Evolutionary conservation across 2,113 vertebrate genomes (phyloP).

Genomic region (Cinclus cinclus): DNA sequence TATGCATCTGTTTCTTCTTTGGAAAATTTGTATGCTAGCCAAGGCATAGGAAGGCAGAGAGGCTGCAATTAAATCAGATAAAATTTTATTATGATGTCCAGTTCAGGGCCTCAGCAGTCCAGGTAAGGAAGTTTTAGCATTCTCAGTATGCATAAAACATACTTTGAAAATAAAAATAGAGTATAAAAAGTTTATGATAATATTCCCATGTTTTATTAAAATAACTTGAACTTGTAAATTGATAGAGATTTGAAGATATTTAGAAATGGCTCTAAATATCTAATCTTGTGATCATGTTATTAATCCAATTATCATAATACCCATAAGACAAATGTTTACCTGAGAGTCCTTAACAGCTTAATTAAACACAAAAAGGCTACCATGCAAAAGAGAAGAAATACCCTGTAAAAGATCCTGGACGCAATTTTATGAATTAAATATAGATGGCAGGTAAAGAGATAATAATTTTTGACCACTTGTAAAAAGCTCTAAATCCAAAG

Average conservation of each 20-base stretch:
- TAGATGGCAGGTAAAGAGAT: neutral
- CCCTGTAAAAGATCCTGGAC: neutral
- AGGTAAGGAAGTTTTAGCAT: neutral
- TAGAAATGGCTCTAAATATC: neutral
- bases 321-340: neutral
- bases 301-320: neutral
- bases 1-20: conserved; percentile 45
- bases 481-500: neutral
- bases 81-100: neutral
- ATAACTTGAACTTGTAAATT: neutral
- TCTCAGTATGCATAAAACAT: neutral
- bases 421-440: neutral
- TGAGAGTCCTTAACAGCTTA: neutral
- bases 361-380: neutral
- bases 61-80: neutral
- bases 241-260: neutral
- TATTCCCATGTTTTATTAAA: neutral
- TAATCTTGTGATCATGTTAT: neutral
- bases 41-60: neutral
- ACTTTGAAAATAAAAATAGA: neutral
- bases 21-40: conserved; percentile 14
- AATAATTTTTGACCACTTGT: neutral
- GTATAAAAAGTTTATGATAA: neutral
- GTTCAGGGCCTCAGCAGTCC: neutral
- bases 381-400: neutral